phyloP scores from a whole-genome alignment of 2,888 invertebrate species.

The Ferrisia virgata region DNA sequence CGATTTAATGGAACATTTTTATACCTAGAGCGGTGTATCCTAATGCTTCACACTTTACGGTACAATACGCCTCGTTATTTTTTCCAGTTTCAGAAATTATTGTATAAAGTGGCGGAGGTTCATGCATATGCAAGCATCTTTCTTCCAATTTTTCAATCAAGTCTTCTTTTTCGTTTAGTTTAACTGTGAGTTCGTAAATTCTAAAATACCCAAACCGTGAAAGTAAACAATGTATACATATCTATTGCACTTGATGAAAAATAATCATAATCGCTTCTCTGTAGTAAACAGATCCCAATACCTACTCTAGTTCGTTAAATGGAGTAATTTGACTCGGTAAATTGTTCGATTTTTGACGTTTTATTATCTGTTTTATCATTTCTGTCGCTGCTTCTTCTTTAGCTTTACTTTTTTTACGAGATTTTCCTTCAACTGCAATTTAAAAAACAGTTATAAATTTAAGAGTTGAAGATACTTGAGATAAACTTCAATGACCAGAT shows the following conservation, averaged over 20 bases:
- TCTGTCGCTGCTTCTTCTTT: constrained; percentile 48
- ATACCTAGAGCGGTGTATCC: constrained; percentile 44
- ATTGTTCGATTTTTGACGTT: constrained; percentile 46
- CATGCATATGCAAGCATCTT: constrained; percentile 43
- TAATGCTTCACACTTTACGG: constrained; percentile 45
- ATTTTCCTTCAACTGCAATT: constrained; percentile 47
- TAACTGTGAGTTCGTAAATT: constrained; percentile 19
- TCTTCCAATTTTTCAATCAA: constrained; percentile 45
- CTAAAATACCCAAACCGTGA: not conserved
- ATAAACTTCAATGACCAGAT: not conserved
- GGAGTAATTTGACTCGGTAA: constrained; percentile 44
- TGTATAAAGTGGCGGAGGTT: constrained; percentile 43
- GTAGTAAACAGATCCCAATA: not conserved
- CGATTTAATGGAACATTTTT: not conserved
- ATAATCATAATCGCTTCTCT: not conserved
- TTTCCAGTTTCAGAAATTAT: constrained; percentile 38
- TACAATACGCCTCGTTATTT: constrained; percentile 42
- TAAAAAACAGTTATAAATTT: not conserved
- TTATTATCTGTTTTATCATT: constrained; percentile 47
- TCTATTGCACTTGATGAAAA: not conserved
- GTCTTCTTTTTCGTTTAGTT: constrained; percentile 42
- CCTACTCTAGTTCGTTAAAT: constrained; percentile 47
- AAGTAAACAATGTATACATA: not conserved
- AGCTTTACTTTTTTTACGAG: constrained; percentile 47
- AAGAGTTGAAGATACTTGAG: not conserved